Conservation (phyloP, 2,797 vertebrate species). For the Darevskia nairensis region DNA sequence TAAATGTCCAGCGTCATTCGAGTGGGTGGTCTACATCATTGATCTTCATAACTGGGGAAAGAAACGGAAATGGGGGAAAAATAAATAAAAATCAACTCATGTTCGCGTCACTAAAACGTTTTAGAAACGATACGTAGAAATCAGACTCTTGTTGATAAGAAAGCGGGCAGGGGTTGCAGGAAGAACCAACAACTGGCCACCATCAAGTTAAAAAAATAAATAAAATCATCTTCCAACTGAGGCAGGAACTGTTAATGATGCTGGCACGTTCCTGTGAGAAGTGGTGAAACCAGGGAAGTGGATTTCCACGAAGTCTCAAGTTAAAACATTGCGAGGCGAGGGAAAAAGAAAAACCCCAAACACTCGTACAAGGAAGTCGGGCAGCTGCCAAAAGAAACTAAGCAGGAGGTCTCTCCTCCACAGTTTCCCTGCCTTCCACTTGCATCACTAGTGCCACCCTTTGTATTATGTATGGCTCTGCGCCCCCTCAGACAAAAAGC, state of each 20-base stretch:
- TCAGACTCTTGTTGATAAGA: slow-evolving; percentile 16
- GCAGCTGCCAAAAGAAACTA: not conserved
- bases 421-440: not conserved
- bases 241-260: slow-evolving; percentile 15
- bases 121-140: not conserved
- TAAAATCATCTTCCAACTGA: slow-evolving; percentile 11
- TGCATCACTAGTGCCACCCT: accelerated
- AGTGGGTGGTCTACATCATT: slow-evolving; percentile 89
- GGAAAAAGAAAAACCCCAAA: not conserved
- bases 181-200: not conserved
- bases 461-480: accelerated
- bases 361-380: not conserved
- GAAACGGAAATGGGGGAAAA: slow-evolving; percentile 48
- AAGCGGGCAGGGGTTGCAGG: not conserved
- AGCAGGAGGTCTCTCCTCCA: not conserved
- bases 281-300: not conserved
- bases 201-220: slow-evolving; percentile 39
- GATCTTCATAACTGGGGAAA: slow-evolving; percentile 87
- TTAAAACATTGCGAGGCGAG: not conserved
- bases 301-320: not conserved
- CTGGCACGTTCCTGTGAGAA: slow-evolving; percentile 11
- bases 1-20: slow-evolving; percentile 87
- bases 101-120: slow-evolving; percentile 1
- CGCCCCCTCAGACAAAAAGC: not conserved
- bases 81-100: slow-evolving; percentile 55